phyloP scores from a whole-genome alignment of 2,113 vertebrate species.

The Chascanopsetta lugubris region DNA sequence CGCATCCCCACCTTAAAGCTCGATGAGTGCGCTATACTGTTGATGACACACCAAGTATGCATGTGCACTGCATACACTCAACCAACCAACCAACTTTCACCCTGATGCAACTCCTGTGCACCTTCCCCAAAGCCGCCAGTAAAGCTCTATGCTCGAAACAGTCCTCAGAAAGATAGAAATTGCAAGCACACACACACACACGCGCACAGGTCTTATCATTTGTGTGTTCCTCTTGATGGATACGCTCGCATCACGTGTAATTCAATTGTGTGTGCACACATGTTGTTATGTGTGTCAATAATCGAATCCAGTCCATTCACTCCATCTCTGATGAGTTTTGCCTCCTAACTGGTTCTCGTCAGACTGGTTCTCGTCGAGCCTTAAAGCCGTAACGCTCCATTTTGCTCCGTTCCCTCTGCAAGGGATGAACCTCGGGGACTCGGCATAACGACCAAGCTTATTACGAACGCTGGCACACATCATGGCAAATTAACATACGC shows the following conservation, averaged over 20 bases:
- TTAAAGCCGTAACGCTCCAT: slow-evolving; percentile 38
- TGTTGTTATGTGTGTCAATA: slow-evolving; percentile 37
- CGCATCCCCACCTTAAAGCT: too few relatives aligned
- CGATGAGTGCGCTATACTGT: too few relatives aligned
- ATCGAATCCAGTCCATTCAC: slow-evolving; percentile 44
- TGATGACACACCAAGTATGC: too few relatives aligned
- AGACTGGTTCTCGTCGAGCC: slow-evolving; percentile 27
- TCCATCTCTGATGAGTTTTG: slow-evolving; percentile 43
- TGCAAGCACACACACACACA: not conserved
- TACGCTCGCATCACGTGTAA: slow-evolving; percentile 11
- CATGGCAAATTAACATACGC: slow-evolving; percentile 32
- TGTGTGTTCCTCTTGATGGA: slow-evolving; percentile 20
- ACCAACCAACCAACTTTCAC: too few relatives aligned
- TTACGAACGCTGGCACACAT: slow-evolving; percentile 33
- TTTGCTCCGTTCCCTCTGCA: slow-evolving; percentile 37
- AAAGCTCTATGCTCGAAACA: not conserved
- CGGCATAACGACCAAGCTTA: slow-evolving; percentile 39
- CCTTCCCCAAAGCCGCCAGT: too few relatives aligned
- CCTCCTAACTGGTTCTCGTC: slow-evolving; percentile 47
- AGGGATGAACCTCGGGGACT: slow-evolving; percentile 36
- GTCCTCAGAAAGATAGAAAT: too few relatives aligned
- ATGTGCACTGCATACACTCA: too few relatives aligned
- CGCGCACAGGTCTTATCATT: not conserved
- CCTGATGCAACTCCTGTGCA: too few relatives aligned
- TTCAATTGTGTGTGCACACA: slow-evolving; percentile 4